A percentile compares a stretch with the other conserved stretches of the same genome.
These are phyloP conservation scores for Perizoma flavofasciatum DNA, from an alignment of 2,888 invertebrate genomes.

Conservation along the genomic window DNA sequence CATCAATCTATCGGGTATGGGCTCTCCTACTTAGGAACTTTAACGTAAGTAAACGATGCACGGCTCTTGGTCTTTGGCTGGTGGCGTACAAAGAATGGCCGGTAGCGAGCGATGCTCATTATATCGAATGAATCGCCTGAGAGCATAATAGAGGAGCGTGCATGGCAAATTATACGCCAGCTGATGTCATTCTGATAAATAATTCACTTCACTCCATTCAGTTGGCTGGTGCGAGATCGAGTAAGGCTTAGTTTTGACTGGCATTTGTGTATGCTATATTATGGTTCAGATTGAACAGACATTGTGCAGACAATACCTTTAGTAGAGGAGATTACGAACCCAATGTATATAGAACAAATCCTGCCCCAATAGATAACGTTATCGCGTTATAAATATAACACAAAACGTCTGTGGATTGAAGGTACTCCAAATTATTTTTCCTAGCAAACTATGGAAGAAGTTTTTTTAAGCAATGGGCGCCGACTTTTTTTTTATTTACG, in stretches of 20 bases:
- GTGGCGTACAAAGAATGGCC: conserved; percentile 48
- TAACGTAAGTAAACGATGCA: conserved; percentile 9
- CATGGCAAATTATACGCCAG: conserved; percentile 76
- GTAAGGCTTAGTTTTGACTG: conserved; percentile 1
- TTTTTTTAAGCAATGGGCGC: too few relatives aligned
- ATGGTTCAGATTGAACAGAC: too few relatives aligned
- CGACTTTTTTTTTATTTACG: too few relatives aligned
- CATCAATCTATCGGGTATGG: too few relatives aligned
- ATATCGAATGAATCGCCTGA: conserved; percentile 76
- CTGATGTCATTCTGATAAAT: conserved; percentile 77
- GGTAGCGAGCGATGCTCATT: conserved; percentile 71
- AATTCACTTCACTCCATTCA: conserved; percentile 52
- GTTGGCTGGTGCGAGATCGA: conserved; percentile 16
- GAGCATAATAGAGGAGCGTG: conserved; percentile 68
- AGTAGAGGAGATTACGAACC: too few relatives aligned
- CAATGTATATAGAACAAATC: too few relatives aligned
- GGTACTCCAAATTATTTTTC: too few relatives aligned
- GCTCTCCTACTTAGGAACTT: conserved; percentile 3
- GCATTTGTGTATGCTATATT: neutral
- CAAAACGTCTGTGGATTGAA: too few relatives aligned
- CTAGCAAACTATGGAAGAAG: too few relatives aligned
- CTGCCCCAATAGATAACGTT: too few relatives aligned
- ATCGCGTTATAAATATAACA: too few relatives aligned
- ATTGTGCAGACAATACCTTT: too few relatives aligned
- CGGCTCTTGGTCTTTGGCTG: conserved; percentile 16